Conservation (phyloP, 2,888 invertebrate genomes). For the Plebejus melissa region DNA sequence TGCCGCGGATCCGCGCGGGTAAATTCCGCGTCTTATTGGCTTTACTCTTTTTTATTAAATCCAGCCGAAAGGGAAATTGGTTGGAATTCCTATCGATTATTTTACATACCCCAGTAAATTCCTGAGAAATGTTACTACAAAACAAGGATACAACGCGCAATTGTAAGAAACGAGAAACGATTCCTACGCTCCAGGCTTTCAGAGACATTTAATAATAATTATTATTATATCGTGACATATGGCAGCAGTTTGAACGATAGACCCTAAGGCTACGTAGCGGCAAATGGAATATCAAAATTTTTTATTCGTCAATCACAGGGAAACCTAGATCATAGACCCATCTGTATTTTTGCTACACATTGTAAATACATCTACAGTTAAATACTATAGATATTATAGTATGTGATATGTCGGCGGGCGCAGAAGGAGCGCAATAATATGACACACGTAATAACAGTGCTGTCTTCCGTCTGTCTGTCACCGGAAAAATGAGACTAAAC, state of each 20-base stretch:
- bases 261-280: no score
- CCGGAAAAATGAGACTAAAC: slow-evolving; percentile 10
- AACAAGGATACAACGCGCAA: background rate
- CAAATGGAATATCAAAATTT: no score
- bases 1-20: slow-evolving; percentile 11
- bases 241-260: no score
- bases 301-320: no score
- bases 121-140: background rate
- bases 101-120: background rate
- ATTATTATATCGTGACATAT: no score
- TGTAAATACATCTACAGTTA: no score
- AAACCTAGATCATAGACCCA: no score
- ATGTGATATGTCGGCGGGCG: background rate
- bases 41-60: slow-evolving; percentile 19
- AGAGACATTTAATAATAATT: no score
- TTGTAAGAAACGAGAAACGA: background rate
- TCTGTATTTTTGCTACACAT: no score
- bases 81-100: slow-evolving; percentile 9
- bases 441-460: slow-evolving; percentile 30
- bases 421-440: background rate
- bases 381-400: background rate
- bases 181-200: background rate
- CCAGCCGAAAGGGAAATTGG: slow-evolving; percentile 14
- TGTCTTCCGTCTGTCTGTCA: slow-evolving; percentile 28
- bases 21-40: slow-evolving; percentile 24